These are phyloP conservation scores for Ametastegia equiseti DNA, from an alignment of 2,888 invertebrate genomes.

Conservation along the genomic window DNA sequence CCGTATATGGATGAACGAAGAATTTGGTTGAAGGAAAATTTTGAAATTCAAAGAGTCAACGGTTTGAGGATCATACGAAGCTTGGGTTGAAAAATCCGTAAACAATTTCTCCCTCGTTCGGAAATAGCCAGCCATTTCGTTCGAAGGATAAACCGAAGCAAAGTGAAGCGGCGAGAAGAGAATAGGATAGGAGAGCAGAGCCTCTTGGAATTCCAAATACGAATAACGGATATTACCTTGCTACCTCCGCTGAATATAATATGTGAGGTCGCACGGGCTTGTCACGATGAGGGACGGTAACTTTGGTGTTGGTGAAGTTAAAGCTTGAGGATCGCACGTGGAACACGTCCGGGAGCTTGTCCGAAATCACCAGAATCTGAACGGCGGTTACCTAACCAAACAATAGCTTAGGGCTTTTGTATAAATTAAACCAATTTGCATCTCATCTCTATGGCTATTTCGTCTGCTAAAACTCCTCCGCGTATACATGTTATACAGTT, in stretches of 20 bases:
- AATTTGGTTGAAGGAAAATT: not conserved
- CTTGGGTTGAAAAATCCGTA: not conserved
- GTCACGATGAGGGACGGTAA: constrained; percentile 4
- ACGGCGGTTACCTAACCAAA: constrained; percentile 64
- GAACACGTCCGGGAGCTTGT: constrained; percentile 33
- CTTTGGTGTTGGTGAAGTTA: constrained; percentile 23
- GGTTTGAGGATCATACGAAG: not conserved
- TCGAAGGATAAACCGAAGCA: constrained; percentile 5
- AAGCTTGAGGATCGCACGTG: constrained; percentile 28
- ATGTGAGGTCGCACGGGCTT: constrained; percentile 1
- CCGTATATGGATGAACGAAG: not conserved
- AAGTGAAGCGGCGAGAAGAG: too few species aligned
- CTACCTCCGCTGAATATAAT: constrained; percentile 38
- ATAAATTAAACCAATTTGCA: constrained; percentile 70
- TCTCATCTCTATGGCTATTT: constrained; percentile 51
- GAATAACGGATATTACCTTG: constrained; percentile 35
- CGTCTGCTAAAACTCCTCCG: not conserved
- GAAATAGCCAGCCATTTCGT: too few species aligned
- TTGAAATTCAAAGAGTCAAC: not conserved
- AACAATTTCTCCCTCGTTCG: constrained; percentile 17
- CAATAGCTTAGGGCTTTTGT: constrained; percentile 64
- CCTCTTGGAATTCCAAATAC: constrained; percentile 32
- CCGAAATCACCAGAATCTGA: constrained; percentile 54
- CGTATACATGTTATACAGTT: too few species aligned
- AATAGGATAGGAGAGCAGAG: too few species aligned